Percentiles rank a stretch among this genome's conserved stretches.
Evolutionary conservation across 2,113 vertebrate species (phyloP).

Genomic region (Psittacara wagleri): DNA sequence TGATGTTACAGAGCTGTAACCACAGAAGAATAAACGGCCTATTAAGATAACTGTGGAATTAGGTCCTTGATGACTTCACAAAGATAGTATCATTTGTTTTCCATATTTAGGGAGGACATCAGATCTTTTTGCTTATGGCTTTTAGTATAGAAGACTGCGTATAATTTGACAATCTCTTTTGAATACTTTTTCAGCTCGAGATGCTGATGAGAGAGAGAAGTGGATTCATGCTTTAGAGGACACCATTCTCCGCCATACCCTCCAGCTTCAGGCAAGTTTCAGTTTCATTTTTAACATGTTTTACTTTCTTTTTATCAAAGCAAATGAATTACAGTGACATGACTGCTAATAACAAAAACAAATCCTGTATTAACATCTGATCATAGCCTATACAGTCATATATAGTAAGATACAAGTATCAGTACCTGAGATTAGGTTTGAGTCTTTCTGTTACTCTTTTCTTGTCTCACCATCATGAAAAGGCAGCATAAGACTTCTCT

Average conservation of each 20-base stretch:
- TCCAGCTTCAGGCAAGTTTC: conserved; percentile 88
- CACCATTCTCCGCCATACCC: conserved; percentile 96
- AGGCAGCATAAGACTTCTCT: background rate
- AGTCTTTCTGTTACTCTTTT: background rate
- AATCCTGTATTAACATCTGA: background rate
- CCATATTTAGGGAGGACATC: background rate
- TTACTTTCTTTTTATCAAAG: background rate
- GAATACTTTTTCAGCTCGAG: conserved; percentile 84
- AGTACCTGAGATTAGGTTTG: background rate
- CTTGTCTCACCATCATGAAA: background rate
- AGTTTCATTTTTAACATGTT: background rate
- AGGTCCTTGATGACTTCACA: background rate
- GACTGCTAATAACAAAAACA: background rate
- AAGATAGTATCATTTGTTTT: background rate
- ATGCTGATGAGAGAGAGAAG: conserved; percentile 98
- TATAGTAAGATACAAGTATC: background rate
- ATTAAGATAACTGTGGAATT: background rate
- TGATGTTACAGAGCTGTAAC: background rate
- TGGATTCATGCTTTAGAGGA: conserved; percentile 99
- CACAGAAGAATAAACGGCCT: background rate
- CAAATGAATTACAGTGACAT: background rate
- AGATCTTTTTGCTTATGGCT: background rate
- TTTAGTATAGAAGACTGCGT: background rate
- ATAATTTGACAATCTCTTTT: background rate
- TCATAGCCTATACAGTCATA: background rate